Percentiles rank a stretch among this genome's conserved stretches.
phyloP scores from a whole-genome alignment of 2,797 vertebrate species.

The Merluccius polli region DNA sequence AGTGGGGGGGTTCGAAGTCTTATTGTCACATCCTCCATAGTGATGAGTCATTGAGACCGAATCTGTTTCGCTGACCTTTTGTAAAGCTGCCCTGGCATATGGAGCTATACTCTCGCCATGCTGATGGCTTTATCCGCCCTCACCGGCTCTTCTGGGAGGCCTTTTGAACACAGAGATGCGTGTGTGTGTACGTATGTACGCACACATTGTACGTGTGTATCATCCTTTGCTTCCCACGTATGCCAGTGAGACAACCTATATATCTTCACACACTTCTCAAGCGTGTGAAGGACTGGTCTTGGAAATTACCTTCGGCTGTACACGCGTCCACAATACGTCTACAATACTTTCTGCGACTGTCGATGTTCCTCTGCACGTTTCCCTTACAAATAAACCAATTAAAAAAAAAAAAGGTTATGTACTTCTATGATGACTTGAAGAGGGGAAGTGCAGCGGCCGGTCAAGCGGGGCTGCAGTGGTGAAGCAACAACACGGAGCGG shows the following conservation, averaged over 20 bases:
- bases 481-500: constrained; percentile 10
- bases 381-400: too few relatives aligned
- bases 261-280: not conserved
- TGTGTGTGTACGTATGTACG: not conserved
- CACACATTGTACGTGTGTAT: not conserved
- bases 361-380: too few relatives aligned
- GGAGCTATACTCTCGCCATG: constrained; percentile 55
- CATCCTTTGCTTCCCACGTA: not conserved
- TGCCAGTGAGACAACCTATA: not conserved
- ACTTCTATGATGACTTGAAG: not conserved
- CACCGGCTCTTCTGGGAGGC: constrained; percentile 13
- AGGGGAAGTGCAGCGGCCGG: constrained; percentile 2
- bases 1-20: constrained; percentile 35
- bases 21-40: constrained; percentile 54
- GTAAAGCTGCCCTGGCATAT: constrained; percentile 53
- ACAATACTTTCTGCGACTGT: too few relatives aligned
- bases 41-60: constrained; percentile 57
- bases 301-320: too few relatives aligned
- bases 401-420: too few relatives aligned
- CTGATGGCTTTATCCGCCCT: constrained; percentile 46
- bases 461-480: not conserved
- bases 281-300: too few relatives aligned
- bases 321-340: too few relatives aligned
- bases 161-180: not conserved
- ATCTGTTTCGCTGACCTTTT: constrained; percentile 66